phyloP scores from a whole-genome alignment of 2,797 vertebrate genomes.

The Haliaeetus vocifer region DNA sequence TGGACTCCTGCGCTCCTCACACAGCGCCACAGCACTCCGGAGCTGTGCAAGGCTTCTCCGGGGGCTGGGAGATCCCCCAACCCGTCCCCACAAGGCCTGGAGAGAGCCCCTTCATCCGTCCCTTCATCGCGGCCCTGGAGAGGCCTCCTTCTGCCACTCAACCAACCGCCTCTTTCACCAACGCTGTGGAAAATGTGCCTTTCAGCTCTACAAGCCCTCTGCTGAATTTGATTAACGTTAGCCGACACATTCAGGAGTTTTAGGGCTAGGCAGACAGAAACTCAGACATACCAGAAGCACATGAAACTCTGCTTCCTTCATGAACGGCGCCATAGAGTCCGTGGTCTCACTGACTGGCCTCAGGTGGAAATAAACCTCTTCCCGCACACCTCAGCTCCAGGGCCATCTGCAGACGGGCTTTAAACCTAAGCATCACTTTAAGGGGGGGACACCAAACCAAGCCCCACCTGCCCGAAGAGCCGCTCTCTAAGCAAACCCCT shows the following conservation, averaged over 20 bases:
- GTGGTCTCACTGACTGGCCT: background rate
- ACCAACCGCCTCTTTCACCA: no score
- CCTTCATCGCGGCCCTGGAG: rapidly evolving
- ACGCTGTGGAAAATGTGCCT: rapidly evolving
- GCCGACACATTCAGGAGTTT: rapidly evolving
- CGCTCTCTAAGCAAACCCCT: background rate
- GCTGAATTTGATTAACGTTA: background rate
- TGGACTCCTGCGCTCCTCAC: rapidly evolving
- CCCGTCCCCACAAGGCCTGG: background rate
- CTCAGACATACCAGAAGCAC: background rate
- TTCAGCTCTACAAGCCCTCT: background rate
- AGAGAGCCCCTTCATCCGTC: no score
- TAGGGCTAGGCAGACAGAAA: background rate
- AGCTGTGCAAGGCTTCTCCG: background rate
- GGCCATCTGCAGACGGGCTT: background rate
- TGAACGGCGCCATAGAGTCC: rapidly evolving
- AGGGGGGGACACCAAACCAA: background rate
- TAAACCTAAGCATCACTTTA: rapidly evolving
- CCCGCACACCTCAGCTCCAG: background rate
- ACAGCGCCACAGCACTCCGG: rapidly evolving
- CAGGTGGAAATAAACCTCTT: background rate
- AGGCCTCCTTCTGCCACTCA: background rate
- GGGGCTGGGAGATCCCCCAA: background rate
- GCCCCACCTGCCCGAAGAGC: background rate
- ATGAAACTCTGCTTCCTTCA: background rate